Conservation (phyloP, 2,797 vertebrate genomes). For the Otolemur crassicaudatus region DNA sequence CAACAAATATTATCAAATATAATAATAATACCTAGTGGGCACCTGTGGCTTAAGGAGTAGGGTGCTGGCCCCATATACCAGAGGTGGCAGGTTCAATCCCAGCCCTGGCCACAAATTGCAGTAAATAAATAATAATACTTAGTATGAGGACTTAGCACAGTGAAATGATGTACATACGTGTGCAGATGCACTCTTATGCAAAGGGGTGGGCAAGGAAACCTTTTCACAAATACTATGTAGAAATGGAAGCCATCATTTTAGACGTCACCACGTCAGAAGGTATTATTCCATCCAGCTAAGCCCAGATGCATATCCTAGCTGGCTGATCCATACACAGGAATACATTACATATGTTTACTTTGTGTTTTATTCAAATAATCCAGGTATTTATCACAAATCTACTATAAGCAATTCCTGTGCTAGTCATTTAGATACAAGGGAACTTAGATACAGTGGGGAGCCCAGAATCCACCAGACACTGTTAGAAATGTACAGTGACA, state of each 20-base stretch:
- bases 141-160: not conserved
- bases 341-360: conserved; percentile 1
- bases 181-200: not conserved
- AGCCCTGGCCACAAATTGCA: too few species aligned
- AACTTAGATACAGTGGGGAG: not conserved
- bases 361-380: conserved; percentile 1
- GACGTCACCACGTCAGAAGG: conserved; percentile 14
- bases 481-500: not conserved
- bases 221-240: conserved; percentile 22
- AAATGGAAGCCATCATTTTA: conserved; percentile 33
- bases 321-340: not conserved
- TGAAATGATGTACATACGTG: not conserved
- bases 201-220: not conserved
- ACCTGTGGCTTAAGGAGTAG: too few species aligned
- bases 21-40: not conserved
- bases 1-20: not conserved
- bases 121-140: not conserved
- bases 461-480: not conserved
- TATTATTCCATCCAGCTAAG: not conserved
- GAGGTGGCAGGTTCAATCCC: too few species aligned
- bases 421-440: not conserved
- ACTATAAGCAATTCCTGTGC: not conserved
- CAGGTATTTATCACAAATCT: not conserved
- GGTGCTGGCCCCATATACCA: too few species aligned
- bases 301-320: not conserved